Conservation (phyloP, 2,113 vertebrate genomes). For the Actinemys pallida region DNA sequence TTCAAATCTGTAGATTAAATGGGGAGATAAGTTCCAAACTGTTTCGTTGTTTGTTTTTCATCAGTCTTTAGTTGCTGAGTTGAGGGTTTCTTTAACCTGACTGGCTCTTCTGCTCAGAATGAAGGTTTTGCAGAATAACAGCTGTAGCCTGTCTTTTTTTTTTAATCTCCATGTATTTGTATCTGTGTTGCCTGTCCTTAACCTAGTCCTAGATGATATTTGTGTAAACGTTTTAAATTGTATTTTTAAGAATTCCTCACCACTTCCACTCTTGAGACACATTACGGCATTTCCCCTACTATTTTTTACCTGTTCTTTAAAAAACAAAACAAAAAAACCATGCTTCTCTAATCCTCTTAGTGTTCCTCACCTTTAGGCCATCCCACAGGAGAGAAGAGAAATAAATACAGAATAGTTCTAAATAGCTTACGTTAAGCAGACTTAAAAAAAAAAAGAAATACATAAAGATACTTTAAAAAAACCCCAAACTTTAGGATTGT, state of each 20-base stretch:
- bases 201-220: background rate
- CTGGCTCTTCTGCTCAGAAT: background rate
- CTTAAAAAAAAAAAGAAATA: background rate
- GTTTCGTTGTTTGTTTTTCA: background rate
- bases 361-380: background rate
- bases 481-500: background rate
- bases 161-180: background rate
- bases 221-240: background rate
- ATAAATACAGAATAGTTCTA: background rate
- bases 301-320: background rate
- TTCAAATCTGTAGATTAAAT: background rate
- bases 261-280: background rate
- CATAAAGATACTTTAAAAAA: background rate
- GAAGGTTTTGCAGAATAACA: background rate
- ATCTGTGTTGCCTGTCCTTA: background rate
- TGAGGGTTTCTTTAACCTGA: background rate
- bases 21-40: background rate
- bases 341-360: background rate
- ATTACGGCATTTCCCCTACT: background rate
- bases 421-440: background rate
- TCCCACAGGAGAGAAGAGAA: background rate
- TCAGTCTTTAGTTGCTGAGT: background rate
- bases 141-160: background rate
- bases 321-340: background rate
- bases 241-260: background rate